Percentiles rank a stretch among this genome's conserved stretches.
Conservation (phyloP, 2,797 vertebrate genomes). For the Erethizon dorsatum region DNA sequence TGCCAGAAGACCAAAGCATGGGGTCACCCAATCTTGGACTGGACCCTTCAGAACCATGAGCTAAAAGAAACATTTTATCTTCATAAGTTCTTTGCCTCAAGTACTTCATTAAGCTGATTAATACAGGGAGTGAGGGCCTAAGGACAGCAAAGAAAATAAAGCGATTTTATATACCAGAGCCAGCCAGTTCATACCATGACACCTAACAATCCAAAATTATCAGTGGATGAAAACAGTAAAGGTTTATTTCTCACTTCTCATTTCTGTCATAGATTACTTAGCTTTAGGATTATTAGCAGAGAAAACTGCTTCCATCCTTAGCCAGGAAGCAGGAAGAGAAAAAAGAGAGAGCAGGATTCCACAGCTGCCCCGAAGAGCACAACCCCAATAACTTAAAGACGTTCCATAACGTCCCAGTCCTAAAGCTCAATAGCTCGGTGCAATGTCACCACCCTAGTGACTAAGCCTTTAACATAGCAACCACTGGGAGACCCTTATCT, state of each 20-base stretch:
- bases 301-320: background rate
- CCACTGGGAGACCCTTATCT: too few species aligned
- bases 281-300: background rate
- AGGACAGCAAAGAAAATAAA: background rate
- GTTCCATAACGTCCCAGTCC: background rate
- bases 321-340: background rate
- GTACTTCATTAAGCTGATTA: background rate
- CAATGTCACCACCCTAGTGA: background rate
- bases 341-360: background rate
- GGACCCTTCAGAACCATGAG: background rate
- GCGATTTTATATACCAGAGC: background rate
- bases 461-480: background rate
- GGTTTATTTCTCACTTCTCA: background rate
- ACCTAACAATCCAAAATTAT: background rate
- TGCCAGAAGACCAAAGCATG: background rate
- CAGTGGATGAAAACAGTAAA: background rate
- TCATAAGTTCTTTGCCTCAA: background rate
- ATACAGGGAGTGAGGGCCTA: background rate
- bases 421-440: background rate
- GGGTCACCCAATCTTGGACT: background rate
- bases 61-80: background rate
- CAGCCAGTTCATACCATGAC: background rate
- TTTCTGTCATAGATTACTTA: background rate
- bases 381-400: background rate
- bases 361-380: too few species aligned